Evolutionary conservation across 2,797 vertebrate species (phyloP).

Genomic region (Perdix hodgsoniae): DNA sequence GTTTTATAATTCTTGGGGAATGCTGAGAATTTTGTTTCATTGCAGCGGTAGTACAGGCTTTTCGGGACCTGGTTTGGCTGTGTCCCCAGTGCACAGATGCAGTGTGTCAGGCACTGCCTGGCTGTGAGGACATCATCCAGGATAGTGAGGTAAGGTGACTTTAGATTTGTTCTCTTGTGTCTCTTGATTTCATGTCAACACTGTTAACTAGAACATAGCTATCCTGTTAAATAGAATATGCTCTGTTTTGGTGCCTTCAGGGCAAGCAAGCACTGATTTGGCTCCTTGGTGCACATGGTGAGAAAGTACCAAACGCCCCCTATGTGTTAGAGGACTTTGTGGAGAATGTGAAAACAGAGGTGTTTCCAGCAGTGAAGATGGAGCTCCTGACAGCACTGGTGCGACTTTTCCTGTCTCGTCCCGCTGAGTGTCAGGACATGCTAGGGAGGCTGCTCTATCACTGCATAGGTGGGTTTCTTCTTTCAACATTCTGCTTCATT

Average conservation of each 20-base stretch:
- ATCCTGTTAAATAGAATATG: neutral
- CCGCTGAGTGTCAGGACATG: constrained; percentile 94
- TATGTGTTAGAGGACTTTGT: constrained; percentile 93
- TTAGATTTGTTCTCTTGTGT: accelerated
- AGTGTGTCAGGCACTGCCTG: constrained; percentile 87
- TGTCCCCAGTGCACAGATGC: constrained; percentile 89
- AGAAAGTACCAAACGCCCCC: constrained; percentile 87
- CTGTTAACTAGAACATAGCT: neutral
- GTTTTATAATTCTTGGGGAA: neutral
- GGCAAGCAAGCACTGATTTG: constrained; percentile 93
- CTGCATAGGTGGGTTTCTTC: constrained; percentile 86
- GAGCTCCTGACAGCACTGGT: constrained; percentile 90
- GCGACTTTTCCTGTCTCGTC: constrained; percentile 89
- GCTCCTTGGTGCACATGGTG: constrained; percentile 91
- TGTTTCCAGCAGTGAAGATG: constrained; percentile 87
- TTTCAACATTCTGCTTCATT: neutral
- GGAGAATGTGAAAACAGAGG: constrained; percentile 87
- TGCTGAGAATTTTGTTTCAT: neutral
- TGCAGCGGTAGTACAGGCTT: constrained; percentile 91
- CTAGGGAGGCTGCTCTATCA: constrained; percentile 90
- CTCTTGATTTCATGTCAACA: accelerated
- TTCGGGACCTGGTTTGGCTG: constrained; percentile 93
- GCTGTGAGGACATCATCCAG: constrained; percentile 89
- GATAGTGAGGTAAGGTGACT: constrained; percentile 89
- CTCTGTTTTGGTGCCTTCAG: constrained; percentile 70